A percentile compares a stretch with the other conserved stretches of the same genome.
These are phyloP conservation scores for Channa maculata DNA, from an alignment of 2,113 vertebrate genomes.

Conservation along the genomic window DNA sequence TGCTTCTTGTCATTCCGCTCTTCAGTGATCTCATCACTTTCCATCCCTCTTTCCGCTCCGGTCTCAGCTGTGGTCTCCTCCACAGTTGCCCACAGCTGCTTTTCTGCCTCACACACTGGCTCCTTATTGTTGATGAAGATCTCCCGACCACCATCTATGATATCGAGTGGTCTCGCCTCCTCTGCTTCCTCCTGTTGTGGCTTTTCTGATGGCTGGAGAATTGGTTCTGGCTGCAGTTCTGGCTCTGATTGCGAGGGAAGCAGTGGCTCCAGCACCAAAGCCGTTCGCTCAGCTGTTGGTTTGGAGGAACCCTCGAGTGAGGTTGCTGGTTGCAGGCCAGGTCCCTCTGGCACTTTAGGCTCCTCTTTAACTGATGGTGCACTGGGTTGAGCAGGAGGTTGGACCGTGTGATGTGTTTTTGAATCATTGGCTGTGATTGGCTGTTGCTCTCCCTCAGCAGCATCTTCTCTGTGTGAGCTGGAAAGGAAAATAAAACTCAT, in stretches of 20 bases:
- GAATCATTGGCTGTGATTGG: slow-evolving; percentile 26
- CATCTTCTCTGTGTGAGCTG: slow-evolving; percentile 55
- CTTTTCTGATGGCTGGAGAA: slow-evolving; percentile 30
- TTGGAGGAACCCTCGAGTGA: neutral
- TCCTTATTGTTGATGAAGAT: slow-evolving; percentile 36
- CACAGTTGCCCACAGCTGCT: slow-evolving; percentile 72
- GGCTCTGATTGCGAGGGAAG: slow-evolving; percentile 56
- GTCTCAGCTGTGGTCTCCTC: slow-evolving; percentile 64
- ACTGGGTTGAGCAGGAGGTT: slow-evolving; percentile 29
- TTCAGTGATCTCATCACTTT: slow-evolving; percentile 35
- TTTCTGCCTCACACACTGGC: slow-evolving; percentile 56
- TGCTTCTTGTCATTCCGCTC: slow-evolving; percentile 23
- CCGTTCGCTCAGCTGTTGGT: neutral
- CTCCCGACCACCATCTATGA: slow-evolving; percentile 32
- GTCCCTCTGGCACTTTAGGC: slow-evolving; percentile 57
- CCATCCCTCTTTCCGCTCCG: slow-evolving; percentile 24
- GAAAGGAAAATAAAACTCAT: slow-evolving; percentile 36
- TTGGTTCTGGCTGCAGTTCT: slow-evolving; percentile 31
- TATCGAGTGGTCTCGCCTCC: slow-evolving; percentile 21
- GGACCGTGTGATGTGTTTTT: slow-evolving; percentile 5
- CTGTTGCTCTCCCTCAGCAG: slow-evolving; percentile 26
- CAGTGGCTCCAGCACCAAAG: slow-evolving; percentile 29
- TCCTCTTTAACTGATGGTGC: slow-evolving; percentile 46
- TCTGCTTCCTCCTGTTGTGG: slow-evolving; percentile 37
- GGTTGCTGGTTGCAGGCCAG: slow-evolving; percentile 25